phyloP scores from a whole-genome alignment of 2,888 invertebrate species.

The Clepsis dumicolana region DNA sequence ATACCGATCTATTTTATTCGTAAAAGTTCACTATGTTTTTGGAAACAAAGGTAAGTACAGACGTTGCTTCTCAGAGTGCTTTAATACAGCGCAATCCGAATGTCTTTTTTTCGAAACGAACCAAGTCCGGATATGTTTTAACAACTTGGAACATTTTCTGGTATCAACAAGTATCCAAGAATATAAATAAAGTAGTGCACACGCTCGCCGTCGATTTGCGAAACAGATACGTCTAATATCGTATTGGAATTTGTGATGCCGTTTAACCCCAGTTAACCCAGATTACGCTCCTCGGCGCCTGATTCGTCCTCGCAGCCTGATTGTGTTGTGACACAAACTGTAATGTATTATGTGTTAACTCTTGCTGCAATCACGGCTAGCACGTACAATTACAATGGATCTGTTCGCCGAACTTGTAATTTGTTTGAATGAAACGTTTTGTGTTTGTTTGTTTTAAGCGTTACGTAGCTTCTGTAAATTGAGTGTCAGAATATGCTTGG shows the following conservation, averaged over 20 bases:
- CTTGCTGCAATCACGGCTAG: conserved; percentile 84
- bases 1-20: background rate
- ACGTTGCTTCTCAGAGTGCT: background rate
- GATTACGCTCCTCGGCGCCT: conserved; percentile 88
- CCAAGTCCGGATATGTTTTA: background rate
- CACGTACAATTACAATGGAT: conserved; percentile 81
- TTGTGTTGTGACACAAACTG: conserved; percentile 87
- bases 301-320: conserved; percentile 85
- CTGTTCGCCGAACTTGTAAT: conserved; percentile 79
- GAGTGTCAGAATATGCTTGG: background rate
- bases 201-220: conserved; percentile 80
- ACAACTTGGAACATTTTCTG: background rate
- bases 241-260: conserved; percentile 90
- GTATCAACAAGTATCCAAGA: conserved; percentile 53
- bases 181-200: conserved; percentile 63
- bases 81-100: background rate
- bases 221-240: conserved; percentile 87
- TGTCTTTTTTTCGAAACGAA: background rate
- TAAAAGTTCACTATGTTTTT: background rate
- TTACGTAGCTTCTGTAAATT: background rate
- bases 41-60: background rate
- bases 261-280: conserved; percentile 92
- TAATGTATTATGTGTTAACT: conserved; percentile 87
- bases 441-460: conserved; percentile 41
- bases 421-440: conserved; percentile 67